Base-by-base conservation (phyloP, 2,888 invertebrate genomes). In the Neelides folsomi region DNA sequence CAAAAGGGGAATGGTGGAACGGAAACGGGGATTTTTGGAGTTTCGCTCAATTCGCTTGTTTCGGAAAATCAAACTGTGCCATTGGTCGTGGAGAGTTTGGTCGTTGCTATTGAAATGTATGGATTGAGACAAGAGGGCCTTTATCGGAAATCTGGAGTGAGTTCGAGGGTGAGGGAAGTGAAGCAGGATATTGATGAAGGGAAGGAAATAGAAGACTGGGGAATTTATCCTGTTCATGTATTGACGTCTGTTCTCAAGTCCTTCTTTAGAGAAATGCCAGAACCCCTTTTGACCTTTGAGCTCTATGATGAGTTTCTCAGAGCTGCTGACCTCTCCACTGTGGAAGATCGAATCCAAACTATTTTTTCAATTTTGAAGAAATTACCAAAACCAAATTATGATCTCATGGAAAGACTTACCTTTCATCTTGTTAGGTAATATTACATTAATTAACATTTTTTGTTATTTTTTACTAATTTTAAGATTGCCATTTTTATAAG, bases 281-380 rank as follows among this genome's bases (percentile, higher is more conserved):
- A 93, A 70, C 93, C 93, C 16, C 73, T 94, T 63, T 76, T 94
- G 62, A 90, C 92, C 48, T 92, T 84, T 73, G 92, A 92, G 69
- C 82, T 87, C 58, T 94, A 93, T 71, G 92, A 93, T 71, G 92
- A 93, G 72, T 90, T 93, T 71, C 78, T 94, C 56, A 80, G 87
- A 60, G 89, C 89, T 41, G 82, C 90, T 3, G 86, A 86, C 71
- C 78, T 90, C 62, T 79, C 82, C 10, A 86, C 89, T 70, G 79
- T 79, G 16, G 81, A 77, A 62, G 92, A 92, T 69, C 76, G 87
- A 58, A 80, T 89, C 9, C 82, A 84, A 39, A 87, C 87, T 36
- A 75, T 92, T 60, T 87, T 87, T 69, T 81, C 85, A 43, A 84
- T 90, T 66, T 74, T 93, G 63, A 87, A 87, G 68, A 87, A 90